These are phyloP conservation scores for Blastobasis adustella DNA, from an alignment of 2,888 invertebrate species.

Conservation along the genomic window DNA sequence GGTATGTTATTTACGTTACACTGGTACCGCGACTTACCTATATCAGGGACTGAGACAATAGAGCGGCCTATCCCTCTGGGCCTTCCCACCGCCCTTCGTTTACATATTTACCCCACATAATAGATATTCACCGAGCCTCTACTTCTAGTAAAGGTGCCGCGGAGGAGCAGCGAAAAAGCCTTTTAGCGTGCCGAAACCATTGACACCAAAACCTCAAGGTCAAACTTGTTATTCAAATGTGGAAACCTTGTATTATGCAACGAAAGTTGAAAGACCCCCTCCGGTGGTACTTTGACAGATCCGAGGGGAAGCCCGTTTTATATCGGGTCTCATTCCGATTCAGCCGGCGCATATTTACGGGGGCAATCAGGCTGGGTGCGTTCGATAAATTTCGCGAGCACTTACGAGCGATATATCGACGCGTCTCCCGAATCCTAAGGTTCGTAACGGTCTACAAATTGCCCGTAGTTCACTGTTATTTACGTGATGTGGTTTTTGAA, in stretches of 20 bases:
- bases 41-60: not conserved
- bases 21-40: not conserved
- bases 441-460: constrained; percentile 47
- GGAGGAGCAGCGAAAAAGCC: not conserved
- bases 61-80: constrained; percentile 3
- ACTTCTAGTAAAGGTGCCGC: not conserved
- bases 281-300: too few species aligned
- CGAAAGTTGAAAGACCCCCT: too few species aligned
- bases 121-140: not conserved
- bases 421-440: constrained; percentile 31
- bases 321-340: too few species aligned
- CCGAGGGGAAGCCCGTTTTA: too few species aligned
- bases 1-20: too few species aligned
- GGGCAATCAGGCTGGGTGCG: constrained; percentile 16
- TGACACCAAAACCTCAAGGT: not conserved
- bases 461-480: constrained; percentile 41
- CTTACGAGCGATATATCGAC: constrained; percentile 38
- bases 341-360: constrained; percentile 9
- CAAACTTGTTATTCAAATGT: not conserved
- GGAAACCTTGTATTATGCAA: not conserved
- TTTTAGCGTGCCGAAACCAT: not conserved
- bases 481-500: constrained; percentile 46
- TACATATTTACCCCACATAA: not conserved
- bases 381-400: constrained; percentile 31
- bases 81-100: not conserved